A percentile compares a stretch with the other conserved stretches of the same genome.
phyloP scores from a whole-genome alignment of 2,113 vertebrate species.

The Cyphomyrus plagiostoma region DNA sequence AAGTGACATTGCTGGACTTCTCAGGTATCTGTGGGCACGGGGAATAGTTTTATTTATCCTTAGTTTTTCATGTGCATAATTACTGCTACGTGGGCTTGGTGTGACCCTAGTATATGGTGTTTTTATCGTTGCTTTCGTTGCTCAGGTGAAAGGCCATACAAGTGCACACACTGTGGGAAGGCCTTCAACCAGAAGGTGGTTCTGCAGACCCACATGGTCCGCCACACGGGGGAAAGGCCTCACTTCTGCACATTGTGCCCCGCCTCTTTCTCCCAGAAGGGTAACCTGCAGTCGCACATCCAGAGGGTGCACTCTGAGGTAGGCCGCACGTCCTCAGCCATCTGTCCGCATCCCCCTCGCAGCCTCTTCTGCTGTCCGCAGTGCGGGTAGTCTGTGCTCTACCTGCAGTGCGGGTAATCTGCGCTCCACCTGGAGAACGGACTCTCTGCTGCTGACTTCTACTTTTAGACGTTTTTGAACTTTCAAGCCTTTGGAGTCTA shows the following conservation, averaged over 20 bases:
- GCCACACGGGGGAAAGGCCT: constrained; percentile 94
- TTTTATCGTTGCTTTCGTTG: not conserved
- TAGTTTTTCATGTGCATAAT: not conserved
- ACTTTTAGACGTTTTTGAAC: not conserved
- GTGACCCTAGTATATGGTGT: not conserved
- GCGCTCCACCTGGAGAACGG: not conserved
- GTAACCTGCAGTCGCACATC: constrained; percentile 93
- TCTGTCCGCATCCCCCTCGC: not conserved
- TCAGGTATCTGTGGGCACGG: not conserved
- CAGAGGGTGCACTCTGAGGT: constrained; percentile 97
- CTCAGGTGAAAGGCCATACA: constrained; percentile 87
- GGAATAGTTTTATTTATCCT: not conserved
- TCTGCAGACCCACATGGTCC: constrained; percentile 95
- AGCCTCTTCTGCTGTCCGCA: not conserved
- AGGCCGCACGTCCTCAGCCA: constrained; percentile 31
- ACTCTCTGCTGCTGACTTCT: not conserved
- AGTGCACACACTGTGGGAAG: constrained; percentile 85
- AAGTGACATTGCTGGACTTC: not conserved
- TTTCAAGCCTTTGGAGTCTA: not conserved
- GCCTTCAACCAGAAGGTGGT: constrained; percentile 99
- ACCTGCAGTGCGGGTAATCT: no score
- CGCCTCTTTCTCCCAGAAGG: constrained; percentile 95
- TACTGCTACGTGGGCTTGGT: not conserved
- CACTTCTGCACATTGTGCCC: constrained; percentile 93
- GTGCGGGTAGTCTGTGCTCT: no score